A percentile compares a stretch with the other conserved stretches of the same genome.
These are phyloP conservation scores for Mungos mungo DNA, from an alignment of 2,113 vertebrate genomes.

Conservation along the genomic window DNA sequence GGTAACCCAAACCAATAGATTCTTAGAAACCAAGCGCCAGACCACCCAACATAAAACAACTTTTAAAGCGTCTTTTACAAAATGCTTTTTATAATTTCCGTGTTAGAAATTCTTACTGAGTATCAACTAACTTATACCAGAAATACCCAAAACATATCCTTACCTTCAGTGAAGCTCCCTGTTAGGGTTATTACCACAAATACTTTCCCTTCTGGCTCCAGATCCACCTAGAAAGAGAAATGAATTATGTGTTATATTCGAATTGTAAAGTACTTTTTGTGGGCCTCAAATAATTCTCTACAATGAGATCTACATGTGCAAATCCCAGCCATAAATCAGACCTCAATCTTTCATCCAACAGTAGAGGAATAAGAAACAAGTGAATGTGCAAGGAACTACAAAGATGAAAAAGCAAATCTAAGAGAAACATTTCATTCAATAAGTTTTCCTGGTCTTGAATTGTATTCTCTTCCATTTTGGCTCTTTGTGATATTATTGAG, in stretches of 20 bases:
- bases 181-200: conserved; percentile 92
- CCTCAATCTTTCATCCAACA: background rate
- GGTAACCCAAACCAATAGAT: background rate
- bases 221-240: conserved; percentile 90
- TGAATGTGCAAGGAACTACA: background rate
- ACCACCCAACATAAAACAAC: background rate
- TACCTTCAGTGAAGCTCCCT: conserved; percentile 96
- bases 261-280: conserved; percentile 2
- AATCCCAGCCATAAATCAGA: background rate
- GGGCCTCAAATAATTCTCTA: conserved; percentile 18
- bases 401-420: background rate
- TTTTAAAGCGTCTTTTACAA: background rate
- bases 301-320: background rate
- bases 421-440: background rate
- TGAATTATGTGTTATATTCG: background rate
- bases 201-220: conserved; percentile 98
- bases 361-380: background rate
- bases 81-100: background rate
- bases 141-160: conserved; percentile 77
- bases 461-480: background rate
- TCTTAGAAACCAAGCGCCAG: background rate
- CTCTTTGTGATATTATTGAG: background rate
- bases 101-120: background rate
- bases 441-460: background rate
- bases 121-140: background rate